phyloP scores from a whole-genome alignment of 2,113 vertebrate genomes.

The Pseudolaguvia tuberculata region DNA sequence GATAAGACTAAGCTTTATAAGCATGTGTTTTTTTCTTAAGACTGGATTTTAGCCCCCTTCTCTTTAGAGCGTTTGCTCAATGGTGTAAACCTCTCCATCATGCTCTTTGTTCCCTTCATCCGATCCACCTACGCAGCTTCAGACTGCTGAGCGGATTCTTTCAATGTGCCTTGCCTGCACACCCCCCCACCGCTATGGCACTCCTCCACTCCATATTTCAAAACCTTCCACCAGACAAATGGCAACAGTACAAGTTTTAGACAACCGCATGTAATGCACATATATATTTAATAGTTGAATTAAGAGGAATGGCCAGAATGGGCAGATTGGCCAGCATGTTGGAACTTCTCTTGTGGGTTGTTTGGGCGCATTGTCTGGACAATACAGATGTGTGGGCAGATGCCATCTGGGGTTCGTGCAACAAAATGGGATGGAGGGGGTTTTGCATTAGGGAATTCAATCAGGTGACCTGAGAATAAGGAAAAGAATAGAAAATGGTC shows the following conservation, averaged over 20 bases:
- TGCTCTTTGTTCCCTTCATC: slow-evolving; percentile 71
- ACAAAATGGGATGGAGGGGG: slow-evolving; percentile 74
- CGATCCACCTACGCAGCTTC: slow-evolving; percentile 69
- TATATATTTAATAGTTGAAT: background rate
- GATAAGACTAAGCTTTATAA: slow-evolving; percentile 25
- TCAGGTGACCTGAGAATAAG: slow-evolving; percentile 60
- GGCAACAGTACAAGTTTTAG: background rate
- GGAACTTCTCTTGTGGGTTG: slow-evolving; percentile 23
- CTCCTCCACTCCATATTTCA: slow-evolving; percentile 53
- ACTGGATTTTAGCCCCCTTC: slow-evolving; percentile 23
- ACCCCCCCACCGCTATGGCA: slow-evolving; percentile 36
- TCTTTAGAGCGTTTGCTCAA: slow-evolving; percentile 23
- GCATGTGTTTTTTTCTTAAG: slow-evolving; percentile 7
- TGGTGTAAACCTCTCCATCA: slow-evolving; percentile 53
- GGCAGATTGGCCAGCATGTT: slow-evolving; percentile 1
- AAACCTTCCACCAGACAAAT: slow-evolving; percentile 27
- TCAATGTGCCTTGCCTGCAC: slow-evolving; percentile 51
- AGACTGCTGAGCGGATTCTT: slow-evolving; percentile 67
- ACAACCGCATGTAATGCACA: background rate
- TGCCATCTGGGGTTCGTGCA: slow-evolving; percentile 81
- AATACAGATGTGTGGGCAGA: slow-evolving; percentile 92
- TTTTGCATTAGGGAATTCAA: slow-evolving; percentile 51
- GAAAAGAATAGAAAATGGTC: slow-evolving; percentile 72
- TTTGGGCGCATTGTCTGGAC: slow-evolving; percentile 62
- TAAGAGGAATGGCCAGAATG: background rate